Base-by-base conservation (phyloP, 2,888 invertebrate genomes). In the Phymatocera aterrima region DNA sequence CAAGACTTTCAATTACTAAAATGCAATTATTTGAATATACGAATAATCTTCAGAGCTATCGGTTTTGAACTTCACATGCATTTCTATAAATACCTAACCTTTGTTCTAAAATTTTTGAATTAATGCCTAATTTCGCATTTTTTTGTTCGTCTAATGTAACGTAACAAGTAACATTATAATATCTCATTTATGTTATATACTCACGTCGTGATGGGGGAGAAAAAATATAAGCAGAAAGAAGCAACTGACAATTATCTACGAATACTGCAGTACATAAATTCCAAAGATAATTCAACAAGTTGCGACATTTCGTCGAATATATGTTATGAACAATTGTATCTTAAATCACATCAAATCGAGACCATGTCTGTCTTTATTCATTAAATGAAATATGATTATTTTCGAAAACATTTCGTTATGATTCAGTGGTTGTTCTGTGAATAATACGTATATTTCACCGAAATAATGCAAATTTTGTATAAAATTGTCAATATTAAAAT, bases 91-190 rank as follows among this genome's bases (percentile, higher is more conserved):
- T 21, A 37, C n/a, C n/a, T 40, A 21, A 65, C n/a, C n/a, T n/a
- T 40, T 40, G 18, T 65, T 37, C 3, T 15, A 24, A n/a, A n/a
- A 43, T 6, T 43, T 24, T 43, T 2, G 46, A 46, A 68, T 68
- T 46, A 68, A n/a, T n/a, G n/a, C n/a, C 15, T 68, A 46, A 24
- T 68, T 46, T 3, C 21, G 21, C 68, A 43, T 68, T 68, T 68
- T 65, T 68, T 43, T 21, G 12, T n/a, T n/a, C n/a, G n/a, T n/a
- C n/a, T n/a, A 24, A 8, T 5, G 1, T 37, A 64, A 64, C 34
- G 18, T 37, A 64, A 37, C 12, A 21, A 21, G 15, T 68, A 68
- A 68, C n/a, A 65, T 10, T 64, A 21, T 65, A 24, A 21, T 65
- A 60, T 31, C 60, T 68, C 28, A 43, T 68, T 28, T 46, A 3